These are phyloP conservation scores for Azemiops feae DNA, from an alignment of 2,113 vertebrate species.

Conservation along the genomic window DNA sequence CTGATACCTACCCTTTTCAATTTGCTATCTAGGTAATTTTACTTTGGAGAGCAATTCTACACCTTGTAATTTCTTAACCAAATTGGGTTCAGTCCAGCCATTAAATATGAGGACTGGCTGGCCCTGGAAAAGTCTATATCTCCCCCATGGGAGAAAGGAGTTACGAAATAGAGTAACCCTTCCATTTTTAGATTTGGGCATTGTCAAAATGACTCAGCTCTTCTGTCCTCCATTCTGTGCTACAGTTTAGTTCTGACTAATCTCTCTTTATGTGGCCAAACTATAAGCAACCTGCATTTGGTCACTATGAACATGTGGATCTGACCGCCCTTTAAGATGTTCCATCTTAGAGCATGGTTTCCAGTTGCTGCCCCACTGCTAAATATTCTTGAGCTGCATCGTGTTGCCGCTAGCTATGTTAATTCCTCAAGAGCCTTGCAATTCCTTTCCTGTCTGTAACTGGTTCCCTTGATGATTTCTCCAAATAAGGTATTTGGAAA, in stretches of 20 bases:
- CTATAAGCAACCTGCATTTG: background rate
- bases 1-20: slow-evolving; percentile 86
- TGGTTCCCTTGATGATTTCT: background rate
- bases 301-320: background rate
- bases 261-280: background rate
- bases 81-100: background rate
- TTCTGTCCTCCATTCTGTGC: background rate
- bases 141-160: background rate
- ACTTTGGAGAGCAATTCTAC: background rate
- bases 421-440: background rate
- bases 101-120: background rate
- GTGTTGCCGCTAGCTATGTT: background rate
- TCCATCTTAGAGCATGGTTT: background rate
- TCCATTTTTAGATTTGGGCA: too few species aligned
- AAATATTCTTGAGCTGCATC: background rate
- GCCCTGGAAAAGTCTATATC: background rate
- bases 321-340: background rate
- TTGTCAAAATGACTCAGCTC: background rate
- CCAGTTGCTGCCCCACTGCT: too few species aligned
- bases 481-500: background rate
- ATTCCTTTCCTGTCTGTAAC: background rate
- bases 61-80: background rate
- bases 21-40: slow-evolving; percentile 83
- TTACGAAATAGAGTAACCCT: background rate
- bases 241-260: background rate